Base-by-base conservation (phyloP, 1,140 invertebrate genomes). In the Drosophila azteca region DNA sequence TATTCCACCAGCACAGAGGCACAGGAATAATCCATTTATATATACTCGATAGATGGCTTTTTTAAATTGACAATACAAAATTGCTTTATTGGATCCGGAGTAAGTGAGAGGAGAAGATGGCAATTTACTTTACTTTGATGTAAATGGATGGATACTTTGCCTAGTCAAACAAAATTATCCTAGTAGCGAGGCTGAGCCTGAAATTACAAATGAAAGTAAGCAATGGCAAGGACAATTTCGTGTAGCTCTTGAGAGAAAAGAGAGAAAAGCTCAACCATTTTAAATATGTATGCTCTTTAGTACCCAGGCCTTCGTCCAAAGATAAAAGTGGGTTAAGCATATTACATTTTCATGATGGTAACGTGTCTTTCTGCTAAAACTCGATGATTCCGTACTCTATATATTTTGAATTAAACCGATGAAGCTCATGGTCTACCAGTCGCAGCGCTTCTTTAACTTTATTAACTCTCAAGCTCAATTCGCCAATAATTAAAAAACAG, bases 11-110 rank as follows among this genome's bases (percentile, higher is more conserved):
- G 55, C 51, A 48, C 15, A 22, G 46, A 24, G 11, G 11, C 39
- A 22, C 26, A 35, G 55, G 49, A 70, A 64, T 82, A 87, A 87
- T 81, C 78, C 79, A 49, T 62, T 82, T 87, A 87, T 79, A 62
- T 49, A 52, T 39, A 77, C 74, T 72, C 67, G 67, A 81, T 87
- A 85, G 76, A 81, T 71, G 63, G 66, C 75, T 81, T 87, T 85
- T 68, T 76, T 76, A 87, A 72, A 81, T 87, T 81, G 75, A 87
- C 78, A 87, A 84, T 79, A 83, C 66, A 63, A 73, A 79, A 81
- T 81, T 81, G 78, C 59, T 71, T 87, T 81, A 76, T 62, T 76
- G 51, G 61, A 77, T 71, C 72, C 46, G 39, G 41, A 48, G 48
- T 55, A 48, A 3, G 29, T 31, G 43, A 45, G 54, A 29, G 29